Base-by-base conservation (phyloP, 2,113 vertebrate species). In the Scophthalmus maximus region DNA sequence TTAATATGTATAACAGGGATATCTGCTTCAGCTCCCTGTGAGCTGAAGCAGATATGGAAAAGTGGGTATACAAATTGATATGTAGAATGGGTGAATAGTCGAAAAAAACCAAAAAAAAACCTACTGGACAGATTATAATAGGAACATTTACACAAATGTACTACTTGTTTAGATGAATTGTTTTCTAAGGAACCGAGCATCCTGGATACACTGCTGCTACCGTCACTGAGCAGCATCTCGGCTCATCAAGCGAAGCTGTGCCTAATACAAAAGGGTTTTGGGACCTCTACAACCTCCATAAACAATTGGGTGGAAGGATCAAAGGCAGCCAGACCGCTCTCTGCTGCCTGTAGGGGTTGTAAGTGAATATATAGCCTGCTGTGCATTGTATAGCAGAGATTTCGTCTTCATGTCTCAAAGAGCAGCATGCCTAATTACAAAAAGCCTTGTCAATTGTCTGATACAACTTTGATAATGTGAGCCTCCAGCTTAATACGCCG, bases 351-450 rank as follows among this genome's bases (percentile, higher is more conserved):
- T 88, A 90, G 91, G 89, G 88, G 84, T 83, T 89, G 87, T 87
- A 86, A 85, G 79, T 91, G 91, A 89, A 92, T 92, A 88, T 86
- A 83, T 79, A 81, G 74, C 90, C 89, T 89, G 88, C 89, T 92
- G 91, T 92, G 90, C 88, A 90, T 92, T 93, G 88, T 87, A 79
- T 68, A 70, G 70, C 74, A 71, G 68, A 68, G 65, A 86, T 83
- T 81, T 76, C 82, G 82, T 77, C 74, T 86, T 70, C 74, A 51
- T 84, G 68, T 83, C 73, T 80, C 84, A 88, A 85, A 84, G 85
- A 89, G 79, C 85, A 81, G 82, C 86, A 83, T 84, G 76, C 72
- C 78, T 90, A 87, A 89, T 89, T 83, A 89, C 81, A 73, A 87
- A n/a, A 88, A 88, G 76, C 78, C 87, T 87, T 82, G 90, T 91